phyloP scores from a whole-genome alignment of 2,888 invertebrate species.

The Drosophila neotestacea region DNA sequence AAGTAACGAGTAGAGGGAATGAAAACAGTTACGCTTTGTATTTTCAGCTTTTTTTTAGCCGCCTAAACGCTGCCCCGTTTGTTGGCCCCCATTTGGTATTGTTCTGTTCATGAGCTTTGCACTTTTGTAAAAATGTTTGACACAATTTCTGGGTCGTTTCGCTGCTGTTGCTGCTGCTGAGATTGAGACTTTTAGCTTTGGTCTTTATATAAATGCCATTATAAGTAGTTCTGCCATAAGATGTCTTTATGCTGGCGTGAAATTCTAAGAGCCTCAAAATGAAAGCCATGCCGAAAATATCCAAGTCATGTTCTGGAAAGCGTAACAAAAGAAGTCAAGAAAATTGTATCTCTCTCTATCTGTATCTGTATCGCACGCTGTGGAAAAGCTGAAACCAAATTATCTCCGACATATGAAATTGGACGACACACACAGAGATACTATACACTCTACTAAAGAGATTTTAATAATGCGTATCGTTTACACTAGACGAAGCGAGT shows the following conservation, averaged over 20 bases:
- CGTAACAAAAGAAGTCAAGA: slow-evolving; percentile 67
- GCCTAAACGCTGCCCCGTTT: slow-evolving; percentile 68
- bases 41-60: slow-evolving; percentile 48
- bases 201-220: slow-evolving; percentile 73
- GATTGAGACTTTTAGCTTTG: slow-evolving; percentile 62
- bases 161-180: slow-evolving; percentile 29
- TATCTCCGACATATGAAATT: slow-evolving; percentile 57
- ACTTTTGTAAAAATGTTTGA: slow-evolving; percentile 75
- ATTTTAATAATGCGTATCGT: slow-evolving; percentile 75
- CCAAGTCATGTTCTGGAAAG: slow-evolving; percentile 77
- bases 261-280: slow-evolving; percentile 55
- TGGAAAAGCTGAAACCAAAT: slow-evolving; percentile 37
- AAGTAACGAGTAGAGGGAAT: slow-evolving; percentile 11
- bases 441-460: slow-evolving; percentile 32
- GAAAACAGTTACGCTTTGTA: slow-evolving; percentile 74
- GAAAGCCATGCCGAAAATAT: slow-evolving; percentile 67
- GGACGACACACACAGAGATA: slow-evolving; percentile 35
- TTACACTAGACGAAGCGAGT: slow-evolving; percentile 58
- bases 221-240: slow-evolving; percentile 46
- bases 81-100: slow-evolving; percentile 72
- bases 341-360: slow-evolving; percentile 50
- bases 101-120: slow-evolving; percentile 72
- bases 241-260: slow-evolving; percentile 60
- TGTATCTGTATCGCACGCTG: slow-evolving; percentile 26
- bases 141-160: slow-evolving; percentile 70